Base-by-base conservation (phyloP, 2,797 vertebrate species). In the Pseudotriccus pelzelni region DNA sequence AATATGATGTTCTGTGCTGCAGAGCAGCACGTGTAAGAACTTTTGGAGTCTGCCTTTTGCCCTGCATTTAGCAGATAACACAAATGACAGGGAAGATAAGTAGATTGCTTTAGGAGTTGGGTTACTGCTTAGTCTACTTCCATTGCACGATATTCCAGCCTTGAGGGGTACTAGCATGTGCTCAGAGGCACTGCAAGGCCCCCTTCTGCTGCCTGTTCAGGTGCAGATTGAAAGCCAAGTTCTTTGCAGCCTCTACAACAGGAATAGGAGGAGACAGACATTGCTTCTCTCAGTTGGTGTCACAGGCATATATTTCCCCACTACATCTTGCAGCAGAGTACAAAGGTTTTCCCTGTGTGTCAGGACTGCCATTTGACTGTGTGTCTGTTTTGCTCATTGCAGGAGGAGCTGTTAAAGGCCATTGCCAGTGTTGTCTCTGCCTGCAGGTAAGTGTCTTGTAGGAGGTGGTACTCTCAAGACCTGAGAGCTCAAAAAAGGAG, bases 331-430 rank as follows among this genome's bases (percentile, higher is more conserved):
- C 32, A 74, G 44, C 1, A 1, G 15, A 67, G 12, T 37, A 18
- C 30, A 46, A 3, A 79, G 14, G 7, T 68, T 37, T 30, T 12
- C 10, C 4, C 37, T 14, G 6, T 43, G 10, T 0, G 2, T 14
- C 39, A 47, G 59, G 22, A 28, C 37, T 27, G 21, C 8, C 2
- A 6, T 69, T 63, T 80, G 73, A 52, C 50, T 30, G 17, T 30
- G 28, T 50, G 18, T 67, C 36, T 70, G 4, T 85, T 93, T 32
- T 85, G 46, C 55, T 76, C 20, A 14, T 90, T 90, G 30, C 95
- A 99, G 99, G 99, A 99, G 97, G 99, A 99, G 91, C 98, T 99
- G 7, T 89, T 99, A 92, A 99, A 99, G 98, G 99, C 99, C 78
- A 98, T 99, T 84, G 98, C 98, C 82, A 99, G 98, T 50, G 99